A percentile compares a stretch with the other conserved stretches of the same genome.
Conservation (phyloP, 2,113 vertebrate genomes). For the Corythoichthys intestinalis region DNA sequence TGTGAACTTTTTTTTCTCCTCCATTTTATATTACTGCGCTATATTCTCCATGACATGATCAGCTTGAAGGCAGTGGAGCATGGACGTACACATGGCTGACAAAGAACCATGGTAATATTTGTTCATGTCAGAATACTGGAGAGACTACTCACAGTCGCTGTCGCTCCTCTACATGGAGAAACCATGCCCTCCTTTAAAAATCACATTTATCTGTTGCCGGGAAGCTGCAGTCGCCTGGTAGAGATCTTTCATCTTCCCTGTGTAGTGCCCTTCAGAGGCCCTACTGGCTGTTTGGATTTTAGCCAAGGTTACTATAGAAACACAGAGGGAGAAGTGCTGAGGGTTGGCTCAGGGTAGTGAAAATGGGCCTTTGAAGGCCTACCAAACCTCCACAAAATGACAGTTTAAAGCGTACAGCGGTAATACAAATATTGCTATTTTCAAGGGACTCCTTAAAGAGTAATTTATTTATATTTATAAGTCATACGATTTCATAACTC, state of each 20-base stretch:
- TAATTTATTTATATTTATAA: neutral
- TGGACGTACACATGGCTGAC: conserved; percentile 1
- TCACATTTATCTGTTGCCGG: conserved; percentile 52
- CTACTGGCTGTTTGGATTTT: conserved; percentile 62
- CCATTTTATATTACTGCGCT: neutral
- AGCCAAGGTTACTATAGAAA: conserved; percentile 71
- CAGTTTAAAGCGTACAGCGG: neutral
- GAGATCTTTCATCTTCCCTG: conserved; percentile 61
- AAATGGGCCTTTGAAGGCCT: conserved; percentile 22
- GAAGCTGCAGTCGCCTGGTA: conserved; percentile 56
- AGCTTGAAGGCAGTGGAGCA: neutral
- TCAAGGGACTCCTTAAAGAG: neutral
- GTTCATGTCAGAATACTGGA: conserved; percentile 10
- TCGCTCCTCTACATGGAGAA: conserved; percentile 25
- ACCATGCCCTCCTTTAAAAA: conserved; percentile 46
- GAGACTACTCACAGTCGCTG: conserved; percentile 10
- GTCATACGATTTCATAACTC: neutral
- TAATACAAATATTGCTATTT: neutral
- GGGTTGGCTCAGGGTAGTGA: conserved; percentile 38
- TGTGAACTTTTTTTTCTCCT: neutral
- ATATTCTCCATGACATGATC: conserved; percentile 3
- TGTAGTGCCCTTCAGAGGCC: conserved; percentile 64
- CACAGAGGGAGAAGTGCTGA: conserved; percentile 52
- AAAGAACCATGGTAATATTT: conserved; percentile 14
- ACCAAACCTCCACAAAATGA: conserved; percentile 3